phyloP scores from a whole-genome alignment of 1,140 invertebrate species.

The Samia ricini region DNA sequence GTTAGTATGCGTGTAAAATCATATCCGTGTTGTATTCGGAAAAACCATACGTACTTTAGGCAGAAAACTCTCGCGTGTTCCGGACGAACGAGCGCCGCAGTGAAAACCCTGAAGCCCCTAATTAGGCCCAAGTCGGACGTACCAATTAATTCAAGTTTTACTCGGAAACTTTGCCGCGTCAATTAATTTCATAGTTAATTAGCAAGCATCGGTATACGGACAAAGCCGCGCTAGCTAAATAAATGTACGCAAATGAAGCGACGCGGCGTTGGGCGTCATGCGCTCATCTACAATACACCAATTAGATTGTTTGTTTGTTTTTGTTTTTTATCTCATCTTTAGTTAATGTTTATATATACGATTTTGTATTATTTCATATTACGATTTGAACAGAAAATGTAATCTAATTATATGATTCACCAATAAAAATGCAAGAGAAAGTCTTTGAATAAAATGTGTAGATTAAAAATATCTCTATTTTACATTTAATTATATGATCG shows the following conservation, averaged over 20 bases:
- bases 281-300: slow-evolving; percentile 64
- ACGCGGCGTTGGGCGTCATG: slow-evolving; percentile 46
- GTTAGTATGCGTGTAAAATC: neutral
- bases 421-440: too few relatives aligned
- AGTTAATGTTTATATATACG: neutral
- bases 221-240: slow-evolving; percentile 68
- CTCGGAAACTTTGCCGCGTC: slow-evolving; percentile 75
- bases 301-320: slow-evolving; percentile 58
- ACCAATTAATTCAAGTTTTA: slow-evolving; percentile 77
- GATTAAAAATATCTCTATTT: too few relatives aligned
- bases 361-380: too few relatives aligned
- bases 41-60: slow-evolving; percentile 52
- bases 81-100: slow-evolving; percentile 67
- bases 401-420: too few relatives aligned
- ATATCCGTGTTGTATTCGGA: slow-evolving; percentile 17
- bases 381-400: too few relatives aligned
- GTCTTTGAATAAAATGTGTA: too few relatives aligned
- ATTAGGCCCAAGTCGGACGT: slow-evolving; percentile 76
- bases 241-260: slow-evolving; percentile 58
- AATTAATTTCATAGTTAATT: slow-evolving; percentile 78
- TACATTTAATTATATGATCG: too few relatives aligned
- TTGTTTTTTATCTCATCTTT: neutral
- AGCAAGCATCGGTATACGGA: slow-evolving; percentile 65
- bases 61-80: slow-evolving; percentile 75
- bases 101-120: slow-evolving; percentile 74